A percentile compares a stretch with the other conserved stretches of the same genome.
Evolutionary conservation across 2,113 vertebrate species (phyloP).

Genomic region (Plecturocebus donacophilus): DNA sequence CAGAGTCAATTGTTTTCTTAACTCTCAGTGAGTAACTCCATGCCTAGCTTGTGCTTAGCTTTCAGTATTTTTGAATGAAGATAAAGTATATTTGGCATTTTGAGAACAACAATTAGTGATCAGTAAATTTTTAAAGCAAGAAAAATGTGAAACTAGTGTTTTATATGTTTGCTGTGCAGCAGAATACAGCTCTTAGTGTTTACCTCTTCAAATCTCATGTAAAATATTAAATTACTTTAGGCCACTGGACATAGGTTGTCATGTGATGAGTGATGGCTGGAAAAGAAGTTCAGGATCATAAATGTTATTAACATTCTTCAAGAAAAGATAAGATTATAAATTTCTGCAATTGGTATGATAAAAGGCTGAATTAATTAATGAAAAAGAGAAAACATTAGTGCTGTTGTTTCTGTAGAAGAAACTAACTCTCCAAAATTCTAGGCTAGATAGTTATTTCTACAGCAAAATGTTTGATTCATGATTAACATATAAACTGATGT

Average conservation of each 20-base stretch:
- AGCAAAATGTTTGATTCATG: constrained; percentile 5
- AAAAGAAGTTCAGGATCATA: constrained; percentile 16
- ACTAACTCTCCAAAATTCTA: constrained; percentile 42
- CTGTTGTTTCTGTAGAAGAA: background rate
- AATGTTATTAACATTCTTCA: constrained; percentile 28
- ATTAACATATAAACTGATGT: constrained; percentile 22
- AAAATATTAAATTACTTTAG: constrained; percentile 37
- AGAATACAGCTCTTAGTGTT: constrained; percentile 14
- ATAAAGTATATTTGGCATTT: constrained; percentile 20
- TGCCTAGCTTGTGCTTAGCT: background rate
- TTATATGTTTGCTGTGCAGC: background rate
- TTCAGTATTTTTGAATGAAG: constrained; percentile 38
- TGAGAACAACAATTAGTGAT: constrained; percentile 5
- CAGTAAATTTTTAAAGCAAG: constrained; percentile 28
- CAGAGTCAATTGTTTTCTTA: constrained; percentile 9
- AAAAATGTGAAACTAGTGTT: background rate
- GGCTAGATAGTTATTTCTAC: constrained; percentile 42
- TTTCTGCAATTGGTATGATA: constrained; percentile 20
- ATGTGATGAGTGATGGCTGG: background rate
- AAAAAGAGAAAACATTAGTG: constrained; percentile 1
- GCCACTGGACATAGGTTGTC: background rate
- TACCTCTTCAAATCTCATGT: background rate
- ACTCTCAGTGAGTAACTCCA: background rate
- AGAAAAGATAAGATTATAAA: constrained; percentile 5
- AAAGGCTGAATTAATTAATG: constrained; percentile 17